These are phyloP conservation scores for Leucoma salicis DNA, from an alignment of 2,888 invertebrate genomes.

Conservation along the genomic window DNA sequence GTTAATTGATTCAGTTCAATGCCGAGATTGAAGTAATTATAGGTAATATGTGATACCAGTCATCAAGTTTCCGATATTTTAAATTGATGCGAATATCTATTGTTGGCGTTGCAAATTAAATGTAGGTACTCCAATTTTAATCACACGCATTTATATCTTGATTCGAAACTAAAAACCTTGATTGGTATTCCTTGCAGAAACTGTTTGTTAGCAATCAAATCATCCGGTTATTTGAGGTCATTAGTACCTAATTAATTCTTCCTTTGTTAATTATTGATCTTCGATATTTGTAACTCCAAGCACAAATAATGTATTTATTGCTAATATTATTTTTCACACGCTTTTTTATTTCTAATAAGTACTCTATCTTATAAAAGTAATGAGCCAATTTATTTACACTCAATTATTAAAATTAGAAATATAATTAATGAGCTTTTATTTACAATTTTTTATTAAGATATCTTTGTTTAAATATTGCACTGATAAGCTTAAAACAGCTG, in stretches of 20 bases:
- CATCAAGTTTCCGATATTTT: neutral
- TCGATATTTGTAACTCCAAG: constrained; percentile 18
- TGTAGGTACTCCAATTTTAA: constrained; percentile 23
- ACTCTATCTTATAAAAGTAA: constrained; percentile 13
- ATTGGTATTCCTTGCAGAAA: constrained; percentile 36
- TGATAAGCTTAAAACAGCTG: constrained; percentile 18
- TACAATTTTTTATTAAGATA: constrained; percentile 27
- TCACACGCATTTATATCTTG: constrained; percentile 28
- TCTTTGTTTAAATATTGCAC: constrained; percentile 44
- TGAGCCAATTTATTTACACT: constrained; percentile 31
- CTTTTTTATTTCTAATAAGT: too few species aligned
- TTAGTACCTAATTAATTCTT: constrained; percentile 25
- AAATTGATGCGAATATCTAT: constrained; percentile 4
- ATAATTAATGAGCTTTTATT: constrained; percentile 28
- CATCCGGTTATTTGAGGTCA: constrained; percentile 38
- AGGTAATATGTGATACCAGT: neutral
- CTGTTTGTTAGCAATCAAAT: constrained; percentile 35
- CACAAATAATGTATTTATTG: constrained; percentile 1
- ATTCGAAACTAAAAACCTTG: constrained; percentile 43
- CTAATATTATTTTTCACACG: too few species aligned
- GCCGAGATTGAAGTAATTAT: constrained; percentile 2
- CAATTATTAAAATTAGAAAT: constrained; percentile 14
- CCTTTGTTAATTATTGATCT: constrained; percentile 28
- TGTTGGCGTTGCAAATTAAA: neutral
- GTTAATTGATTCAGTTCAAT: constrained; percentile 7